Conservation (phyloP, 2,797 vertebrate species). For the Helicolenus hilgendorfi region DNA sequence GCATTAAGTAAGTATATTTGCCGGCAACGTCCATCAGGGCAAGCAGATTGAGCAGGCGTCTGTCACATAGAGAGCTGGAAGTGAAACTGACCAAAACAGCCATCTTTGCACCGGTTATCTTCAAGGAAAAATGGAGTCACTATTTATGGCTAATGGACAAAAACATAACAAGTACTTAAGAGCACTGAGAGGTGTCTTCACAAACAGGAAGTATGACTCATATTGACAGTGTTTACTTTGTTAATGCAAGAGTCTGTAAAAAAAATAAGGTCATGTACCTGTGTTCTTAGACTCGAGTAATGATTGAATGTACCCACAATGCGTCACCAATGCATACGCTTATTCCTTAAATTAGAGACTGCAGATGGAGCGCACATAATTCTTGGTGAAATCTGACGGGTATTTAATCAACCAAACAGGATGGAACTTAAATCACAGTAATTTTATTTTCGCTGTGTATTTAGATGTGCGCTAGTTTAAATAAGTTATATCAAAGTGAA, state of each 20-base stretch:
- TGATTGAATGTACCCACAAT: too few species aligned
- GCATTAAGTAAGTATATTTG: too few species aligned
- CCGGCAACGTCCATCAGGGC: too few species aligned
- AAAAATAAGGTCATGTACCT: too few species aligned
- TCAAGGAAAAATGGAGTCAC: not conserved
- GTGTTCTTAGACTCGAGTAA: too few species aligned
- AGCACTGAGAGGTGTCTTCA: not conserved
- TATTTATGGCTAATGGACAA: not conserved
- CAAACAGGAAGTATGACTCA: not conserved
- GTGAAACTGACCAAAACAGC: too few species aligned
- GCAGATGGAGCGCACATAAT: too few species aligned
- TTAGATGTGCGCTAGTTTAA: not conserved
- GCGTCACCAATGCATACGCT: fast-evolving
- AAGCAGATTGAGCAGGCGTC: too few species aligned
- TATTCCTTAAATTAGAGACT: too few species aligned
- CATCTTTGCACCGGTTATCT: not conserved
- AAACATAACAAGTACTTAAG: not conserved
- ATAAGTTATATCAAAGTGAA: not conserved
- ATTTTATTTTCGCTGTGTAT: not conserved
- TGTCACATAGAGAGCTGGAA: too few species aligned
- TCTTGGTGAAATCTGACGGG: too few species aligned
- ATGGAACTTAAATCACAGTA: not conserved
- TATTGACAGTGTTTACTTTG: not conserved
- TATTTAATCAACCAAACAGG: not conserved
- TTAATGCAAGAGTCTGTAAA: too few species aligned